phyloP scores from a whole-genome alignment of 1,140 invertebrate species.

The Anoplolepis gracilipes region DNA sequence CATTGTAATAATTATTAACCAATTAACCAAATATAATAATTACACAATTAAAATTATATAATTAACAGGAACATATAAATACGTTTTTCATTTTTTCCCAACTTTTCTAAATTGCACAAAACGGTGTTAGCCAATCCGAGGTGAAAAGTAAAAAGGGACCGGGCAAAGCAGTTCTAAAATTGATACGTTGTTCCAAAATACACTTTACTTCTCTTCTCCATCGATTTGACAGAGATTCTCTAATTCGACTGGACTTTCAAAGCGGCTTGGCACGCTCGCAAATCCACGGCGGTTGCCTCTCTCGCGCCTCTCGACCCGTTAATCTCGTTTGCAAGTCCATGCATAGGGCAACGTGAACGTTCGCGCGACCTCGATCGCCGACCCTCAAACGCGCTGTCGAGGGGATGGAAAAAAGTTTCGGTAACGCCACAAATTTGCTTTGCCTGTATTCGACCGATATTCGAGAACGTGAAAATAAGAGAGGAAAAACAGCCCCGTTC shows the following conservation, averaged over 20 bases:
- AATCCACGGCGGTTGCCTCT: not conserved
- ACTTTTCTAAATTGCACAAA: not conserved
- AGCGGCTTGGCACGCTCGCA: constrained; percentile 39
- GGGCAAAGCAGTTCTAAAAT: not conserved
- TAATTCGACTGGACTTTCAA: constrained; percentile 12
- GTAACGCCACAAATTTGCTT: constrained; percentile 54
- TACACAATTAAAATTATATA: not conserved
- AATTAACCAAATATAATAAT: too few species aligned
- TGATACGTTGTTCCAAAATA: not conserved
- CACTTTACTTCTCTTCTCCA: not conserved
- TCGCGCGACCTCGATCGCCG: constrained; percentile 39
- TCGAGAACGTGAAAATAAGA: constrained; percentile 12
- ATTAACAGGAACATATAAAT: too few species aligned
- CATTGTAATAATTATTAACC: too few species aligned
- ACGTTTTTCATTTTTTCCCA: not conserved
- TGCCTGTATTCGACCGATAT: constrained; percentile 53
- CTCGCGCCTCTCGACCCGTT: constrained; percentile 24
- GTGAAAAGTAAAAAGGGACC: not conserved
- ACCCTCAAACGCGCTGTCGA: not conserved
- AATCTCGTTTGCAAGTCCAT: constrained; percentile 57
- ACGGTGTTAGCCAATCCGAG: too few species aligned
- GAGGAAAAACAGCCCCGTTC: constrained; percentile 37
- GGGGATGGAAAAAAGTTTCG: constrained; percentile 50
- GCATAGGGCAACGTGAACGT: not conserved
- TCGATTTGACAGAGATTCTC: constrained; percentile 40